A percentile compares a stretch with the other conserved stretches of the same genome.
Evolutionary conservation across 35 echinoderm and acorn worm species (phyloP).

Genomic region (Heliocidaris tuberculata): DNA sequence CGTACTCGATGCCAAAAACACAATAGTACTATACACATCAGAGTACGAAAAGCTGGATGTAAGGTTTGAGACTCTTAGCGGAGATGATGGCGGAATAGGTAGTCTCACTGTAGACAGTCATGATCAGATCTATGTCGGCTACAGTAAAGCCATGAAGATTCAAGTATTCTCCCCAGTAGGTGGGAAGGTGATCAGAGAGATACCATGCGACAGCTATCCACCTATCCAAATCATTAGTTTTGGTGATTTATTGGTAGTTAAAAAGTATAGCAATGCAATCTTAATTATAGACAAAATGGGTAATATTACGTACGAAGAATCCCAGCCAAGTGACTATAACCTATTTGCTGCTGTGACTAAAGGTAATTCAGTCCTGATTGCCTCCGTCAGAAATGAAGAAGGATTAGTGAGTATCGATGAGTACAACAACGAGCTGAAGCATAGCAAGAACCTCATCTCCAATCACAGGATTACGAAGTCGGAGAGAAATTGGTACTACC

Average conservation of each 20-base stretch:
- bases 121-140: constrained; percentile 26
- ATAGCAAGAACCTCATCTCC: neutral
- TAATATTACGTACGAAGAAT: neutral
- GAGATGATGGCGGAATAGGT: neutral
- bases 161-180: neutral
- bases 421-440: neutral
- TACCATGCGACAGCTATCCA: neutral
- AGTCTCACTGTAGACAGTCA: neutral
- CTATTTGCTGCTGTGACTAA: neutral
- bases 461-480: neutral
- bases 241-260: neutral
- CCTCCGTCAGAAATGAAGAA: neutral
- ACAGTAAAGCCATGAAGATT: neutral
- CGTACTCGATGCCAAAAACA: too few species aligned
- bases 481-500: neutral
- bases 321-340: neutral
- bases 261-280: neutral
- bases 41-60: neutral
- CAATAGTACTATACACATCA: too few species aligned
- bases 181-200: constrained; percentile 24
- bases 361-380: constrained; percentile 1
- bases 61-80: neutral
- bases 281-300: neutral
- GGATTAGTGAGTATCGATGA: neutral
- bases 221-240: neutral